Base-by-base conservation (phyloP, 30 jellyfish, hydroid and myxozoan genomes). In the Calvadosia cruxmelitensis region DNA sequence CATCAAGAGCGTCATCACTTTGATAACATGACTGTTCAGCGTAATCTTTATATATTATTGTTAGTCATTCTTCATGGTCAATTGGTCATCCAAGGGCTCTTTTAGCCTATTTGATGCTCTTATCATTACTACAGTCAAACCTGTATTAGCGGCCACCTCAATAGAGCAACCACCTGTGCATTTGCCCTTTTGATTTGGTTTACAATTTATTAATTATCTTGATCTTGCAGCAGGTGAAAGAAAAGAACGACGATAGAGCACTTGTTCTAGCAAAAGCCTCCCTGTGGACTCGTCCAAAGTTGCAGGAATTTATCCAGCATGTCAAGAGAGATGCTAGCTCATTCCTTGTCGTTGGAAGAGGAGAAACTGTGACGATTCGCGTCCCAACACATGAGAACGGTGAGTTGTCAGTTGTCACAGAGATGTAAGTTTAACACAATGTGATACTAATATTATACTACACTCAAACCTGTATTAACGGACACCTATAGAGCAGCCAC, bases 341-440 rank as follows among this genome's bases (percentile, higher is more conserved):
- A 31, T 83, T 87, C 3, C 74, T 87, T 28, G 94, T 87, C 30
- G 94, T 87, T 61, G 97, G 97, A 2, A 72, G 97, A 25, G 97
- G 97, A 29, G 97, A 87, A 61, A 87, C 97, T 0, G 97, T 87
- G 27, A 87, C 97, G 0, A 85, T 87, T 35, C 78, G 97, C 53
- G 97, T 87, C 5, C 97, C 97, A 31, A 87, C 97, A 30, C 97
- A 87, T 61, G 97, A 87, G 50, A 79, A 87, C 29, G 97, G 97
- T 87, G 33, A 28, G 94, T 50, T 0, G 3, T 16, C 36, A 12
- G n/a, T 53, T 13, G 42, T n/a, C n/a, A n/a, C n/a, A n/a, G n/a
- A n/a, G n/a, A n/a, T n/a, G n/a, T n/a, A n/a, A n/a, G n/a, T n/a
- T n/a, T n/a, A n/a, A n/a, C n/a, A n/a, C n/a, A n/a, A n/a, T n/a